A percentile compares a stretch with the other conserved stretches of the same genome.
These are phyloP conservation scores for Watsonalla binaria DNA, from an alignment of 2,888 invertebrate genomes.

Conservation along the genomic window DNA sequence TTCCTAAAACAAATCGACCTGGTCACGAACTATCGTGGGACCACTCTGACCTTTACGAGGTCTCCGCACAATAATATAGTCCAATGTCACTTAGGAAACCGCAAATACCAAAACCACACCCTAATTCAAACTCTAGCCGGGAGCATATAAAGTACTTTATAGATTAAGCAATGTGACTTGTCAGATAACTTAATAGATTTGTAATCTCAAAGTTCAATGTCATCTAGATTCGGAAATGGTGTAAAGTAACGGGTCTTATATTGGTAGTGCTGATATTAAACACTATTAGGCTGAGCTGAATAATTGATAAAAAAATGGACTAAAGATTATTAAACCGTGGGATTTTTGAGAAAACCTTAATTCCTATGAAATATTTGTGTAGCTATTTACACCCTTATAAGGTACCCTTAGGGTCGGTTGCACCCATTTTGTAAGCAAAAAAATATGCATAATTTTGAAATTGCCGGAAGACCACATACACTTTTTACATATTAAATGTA, in stretches of 20 bases:
- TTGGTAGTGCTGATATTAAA: neutral
- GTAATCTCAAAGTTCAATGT: constrained; percentile 17
- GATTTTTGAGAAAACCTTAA: too few species aligned
- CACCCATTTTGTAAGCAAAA: too few species aligned
- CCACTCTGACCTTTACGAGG: constrained; percentile 34
- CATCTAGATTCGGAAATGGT: constrained; percentile 8
- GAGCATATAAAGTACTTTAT: neutral
- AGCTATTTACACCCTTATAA: too few species aligned
- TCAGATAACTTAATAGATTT: constrained; percentile 11
- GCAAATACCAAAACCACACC: neutral
- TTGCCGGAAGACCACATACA: too few species aligned
- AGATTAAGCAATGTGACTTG: constrained; percentile 7
- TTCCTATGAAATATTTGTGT: too few species aligned
- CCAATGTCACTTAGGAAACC: constrained; percentile 17
- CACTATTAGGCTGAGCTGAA: too few species aligned
- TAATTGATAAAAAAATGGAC: too few species aligned
- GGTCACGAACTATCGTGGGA: constrained; percentile 46
- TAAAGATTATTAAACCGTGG: too few species aligned
- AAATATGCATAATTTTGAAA: too few species aligned
- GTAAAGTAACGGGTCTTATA: constrained; percentile 11
- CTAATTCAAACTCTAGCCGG: neutral
- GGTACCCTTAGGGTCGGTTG: too few species aligned
- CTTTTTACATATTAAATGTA: too few species aligned
- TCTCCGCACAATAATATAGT: constrained; percentile 21
- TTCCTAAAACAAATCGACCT: constrained; percentile 34